These are phyloP conservation scores for Fissipunctia ypsillon DNA, from an alignment of 2,888 invertebrate genomes.

Conservation along the genomic window DNA sequence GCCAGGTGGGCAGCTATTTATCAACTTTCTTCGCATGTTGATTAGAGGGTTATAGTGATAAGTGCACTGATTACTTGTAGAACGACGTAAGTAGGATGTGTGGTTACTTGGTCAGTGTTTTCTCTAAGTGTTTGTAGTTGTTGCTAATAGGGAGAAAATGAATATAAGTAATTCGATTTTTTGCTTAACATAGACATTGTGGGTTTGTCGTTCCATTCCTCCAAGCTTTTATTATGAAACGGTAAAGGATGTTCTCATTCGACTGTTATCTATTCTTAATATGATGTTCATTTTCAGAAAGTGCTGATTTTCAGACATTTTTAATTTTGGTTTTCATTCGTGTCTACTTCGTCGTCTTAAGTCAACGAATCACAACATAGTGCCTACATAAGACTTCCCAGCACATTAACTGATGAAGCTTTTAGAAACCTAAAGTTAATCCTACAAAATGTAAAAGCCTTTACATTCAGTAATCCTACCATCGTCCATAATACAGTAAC, in stretches of 20 bases:
- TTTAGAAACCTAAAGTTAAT: neutral
- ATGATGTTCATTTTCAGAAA: neutral
- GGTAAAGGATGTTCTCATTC: neutral
- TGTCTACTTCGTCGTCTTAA: neutral
- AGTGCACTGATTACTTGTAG: slow-evolving; percentile 35
- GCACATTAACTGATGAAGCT: neutral
- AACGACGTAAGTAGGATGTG: slow-evolving; percentile 15
- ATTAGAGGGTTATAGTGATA: slow-evolving; percentile 34
- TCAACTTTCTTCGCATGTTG: slow-evolving; percentile 30
- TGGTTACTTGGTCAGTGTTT: slow-evolving; percentile 9
- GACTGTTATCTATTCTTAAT: neutral
- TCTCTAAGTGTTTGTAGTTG: slow-evolving; percentile 14
- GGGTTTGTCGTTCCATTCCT: neutral
- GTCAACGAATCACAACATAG: neutral
- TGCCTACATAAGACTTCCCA: neutral
- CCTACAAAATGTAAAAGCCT: slow-evolving; percentile 12
- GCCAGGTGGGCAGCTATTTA: slow-evolving; percentile 27
- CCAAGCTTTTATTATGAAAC: neutral
- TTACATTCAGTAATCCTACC: neutral
- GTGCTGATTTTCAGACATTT: neutral
- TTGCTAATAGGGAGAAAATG: slow-evolving; percentile 3
- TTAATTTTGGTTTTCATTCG: neutral
- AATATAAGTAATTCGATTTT: neutral
- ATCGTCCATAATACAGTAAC: neutral
- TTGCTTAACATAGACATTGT: neutral